Base-by-base conservation (phyloP, 2,113 vertebrate genomes). In the Tachycineta bicolor region DNA sequence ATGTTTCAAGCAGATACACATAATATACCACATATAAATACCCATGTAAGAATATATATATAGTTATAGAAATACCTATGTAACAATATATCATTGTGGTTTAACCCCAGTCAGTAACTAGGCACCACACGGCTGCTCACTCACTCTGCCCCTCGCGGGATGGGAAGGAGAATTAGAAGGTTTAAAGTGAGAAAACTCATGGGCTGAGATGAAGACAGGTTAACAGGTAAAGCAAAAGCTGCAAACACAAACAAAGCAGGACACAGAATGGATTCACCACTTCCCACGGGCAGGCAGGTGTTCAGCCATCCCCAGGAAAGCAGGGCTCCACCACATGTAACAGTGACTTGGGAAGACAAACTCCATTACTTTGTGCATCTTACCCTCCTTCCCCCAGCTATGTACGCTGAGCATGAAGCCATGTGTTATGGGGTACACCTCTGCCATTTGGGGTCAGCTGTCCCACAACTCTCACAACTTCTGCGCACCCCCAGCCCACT, bases 1-100 rank as follows among this genome's bases (percentile, higher is more conserved):
- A 79, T 83, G 71, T 87, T 96, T 84, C 52, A 77, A 64, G 67
- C 12, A 84, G 63, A 83, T 9, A 83, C 49, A 84, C 22, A 49
- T n/a, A 24, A 78, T 50, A 71, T 26, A 75, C 18, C 28, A 26
- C 17, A 37, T 37, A 65, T 13, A 62, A 73, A 85, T 26, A 79
- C 21, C n/a, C 58, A n/a, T 37, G 11, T 39, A 71, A 28, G 23
- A 74, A 60, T 21, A 31, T 37, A 43, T 37, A 37, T 37, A 37
- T 37, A 8, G 37, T 37, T 37, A 37, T 37, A 65, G 11, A 62
- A 73, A 85, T 26, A 79, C 21, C n/a, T 62, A n/a, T 37, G 11
- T 34, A 71, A 28, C 25, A 74, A 60, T 21, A 31, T 37, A 43
- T 37, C 8, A 7, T 13, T 37, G 79, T 31, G 55, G 41, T 55